Percentiles rank a stretch among this genome's conserved stretches.
phyloP scores from a whole-genome alignment of 2,797 vertebrate species.

The Tapirus indicus region DNA sequence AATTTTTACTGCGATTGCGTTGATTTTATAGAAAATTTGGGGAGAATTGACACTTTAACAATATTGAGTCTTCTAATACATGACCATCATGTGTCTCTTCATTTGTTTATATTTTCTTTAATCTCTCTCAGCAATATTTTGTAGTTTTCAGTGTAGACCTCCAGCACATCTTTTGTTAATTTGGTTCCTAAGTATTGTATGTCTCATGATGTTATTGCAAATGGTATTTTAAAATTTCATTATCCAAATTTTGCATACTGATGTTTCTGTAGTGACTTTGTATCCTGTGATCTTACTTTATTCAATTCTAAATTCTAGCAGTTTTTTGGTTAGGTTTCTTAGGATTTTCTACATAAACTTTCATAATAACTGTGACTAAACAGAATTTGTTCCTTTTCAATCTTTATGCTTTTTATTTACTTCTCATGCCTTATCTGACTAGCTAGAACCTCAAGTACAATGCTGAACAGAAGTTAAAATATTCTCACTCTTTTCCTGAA shows the following conservation, averaged over 20 bases:
- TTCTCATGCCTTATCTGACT: conserved; percentile 20
- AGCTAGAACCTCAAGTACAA: neutral
- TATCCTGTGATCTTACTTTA: neutral
- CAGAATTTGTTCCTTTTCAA: neutral
- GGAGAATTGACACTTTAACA: neutral
- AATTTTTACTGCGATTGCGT: neutral
- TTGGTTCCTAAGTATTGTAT: conserved; percentile 45
- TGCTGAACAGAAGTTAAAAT: neutral
- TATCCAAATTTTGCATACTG: conserved; percentile 10
- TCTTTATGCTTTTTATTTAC: conserved; percentile 19
- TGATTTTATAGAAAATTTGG: neutral
- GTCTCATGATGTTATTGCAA: neutral
- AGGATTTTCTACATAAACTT: neutral
- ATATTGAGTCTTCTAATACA: neutral
- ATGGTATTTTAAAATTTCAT: conserved; percentile 22
- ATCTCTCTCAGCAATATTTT: neutral
- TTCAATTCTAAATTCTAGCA: neutral
- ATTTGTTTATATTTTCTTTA: conserved; percentile 35
- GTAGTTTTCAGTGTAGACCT: neutral
- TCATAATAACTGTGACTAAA: conserved; percentile 2
- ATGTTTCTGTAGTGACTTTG: conserved; percentile 15
- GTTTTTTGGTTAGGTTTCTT: neutral
- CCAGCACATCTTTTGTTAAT: neutral
- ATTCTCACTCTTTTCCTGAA: neutral
- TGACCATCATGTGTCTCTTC: neutral